A percentile compares a stretch with the other conserved stretches of the same genome.
Evolutionary conservation across 2,113 vertebrate genomes (phyloP).

Genomic region (Nematolebias whitei): DNA sequence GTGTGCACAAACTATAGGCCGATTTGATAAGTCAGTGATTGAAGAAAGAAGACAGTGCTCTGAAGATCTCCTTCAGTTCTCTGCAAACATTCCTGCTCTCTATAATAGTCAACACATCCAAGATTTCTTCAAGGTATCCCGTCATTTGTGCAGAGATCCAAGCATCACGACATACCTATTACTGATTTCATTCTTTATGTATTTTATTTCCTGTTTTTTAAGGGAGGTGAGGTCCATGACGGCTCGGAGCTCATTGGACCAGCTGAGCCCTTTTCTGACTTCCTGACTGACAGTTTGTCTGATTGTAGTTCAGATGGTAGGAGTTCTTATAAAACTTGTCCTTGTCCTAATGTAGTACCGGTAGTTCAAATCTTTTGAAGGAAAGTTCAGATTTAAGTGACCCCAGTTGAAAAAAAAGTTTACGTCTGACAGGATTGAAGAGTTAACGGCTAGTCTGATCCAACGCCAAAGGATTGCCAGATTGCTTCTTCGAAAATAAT

Average conservation of each 20-base stretch:
- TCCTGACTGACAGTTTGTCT: conserved; percentile 86
- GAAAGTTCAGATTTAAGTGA: no score
- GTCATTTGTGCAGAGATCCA: background rate
- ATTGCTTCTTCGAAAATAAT: no score
- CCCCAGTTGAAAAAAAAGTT: no score
- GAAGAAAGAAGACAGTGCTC: conserved; percentile 97
- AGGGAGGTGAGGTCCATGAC: conserved; percentile 96
- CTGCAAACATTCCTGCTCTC: conserved; percentile 94
- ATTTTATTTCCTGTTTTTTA: conserved; percentile 34
- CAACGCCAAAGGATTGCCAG: no score
- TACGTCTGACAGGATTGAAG: no score
- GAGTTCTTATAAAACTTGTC: background rate
- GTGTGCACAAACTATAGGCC: conserved; percentile 75
- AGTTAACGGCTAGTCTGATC: no score
- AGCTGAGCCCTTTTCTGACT: conserved; percentile 85
- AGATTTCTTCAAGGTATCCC: conserved; percentile 94
- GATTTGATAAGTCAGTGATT: conserved; percentile 94
- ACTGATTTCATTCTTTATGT: background rate
- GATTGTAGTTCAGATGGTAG: conserved; percentile 94
- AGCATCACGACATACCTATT: background rate
- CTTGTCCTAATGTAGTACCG: background rate
- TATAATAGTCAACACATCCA: conserved; percentile 92
- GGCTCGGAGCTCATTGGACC: conserved; percentile 97
- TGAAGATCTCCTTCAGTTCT: conserved; percentile 97
- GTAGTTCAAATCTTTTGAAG: no score